Evolutionary conservation across 2,888 invertebrate genomes (phyloP), one percentile per base, ranked within the genome.

Genomic region (Pammene aurita): DNA sequence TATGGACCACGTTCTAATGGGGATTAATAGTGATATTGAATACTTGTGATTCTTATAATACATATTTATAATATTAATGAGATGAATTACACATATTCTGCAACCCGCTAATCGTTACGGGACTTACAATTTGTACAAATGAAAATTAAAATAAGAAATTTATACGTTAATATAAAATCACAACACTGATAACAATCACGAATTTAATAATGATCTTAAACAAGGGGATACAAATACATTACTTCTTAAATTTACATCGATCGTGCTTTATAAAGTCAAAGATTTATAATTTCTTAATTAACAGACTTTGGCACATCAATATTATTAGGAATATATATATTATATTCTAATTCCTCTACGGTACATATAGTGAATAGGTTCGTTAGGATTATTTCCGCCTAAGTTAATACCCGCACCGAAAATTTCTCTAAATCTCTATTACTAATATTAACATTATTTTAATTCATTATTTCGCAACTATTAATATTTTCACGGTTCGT

Each of bases 1-100:
- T 85, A 88, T 93, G 93, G 93, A 92, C 93, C 93, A 88, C 92
- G 81, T 86, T 88, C 91, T 91, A 92, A 88, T 78, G 82, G 88
- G 82, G 77, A 81, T 80, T 75, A 77, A 74, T 73, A 74, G 67
- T 75, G 68, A 74, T 72, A 71, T 73, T 70, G 72, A 58, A 70
- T 64, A 46, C 72, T 71, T 50, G 67, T 70, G 56, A 67, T 73
- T 72, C 34, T 68, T 72, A 72, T 72, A 74, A 72, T 74, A 64
- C 72, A 72, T 75, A 74, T 72, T 75, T 72, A 72, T 71, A 73
- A 73, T 74, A 73, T 75, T 26, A 74, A 77, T 71, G 60, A 76
- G 73, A 75, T 73, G 74, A 71, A 72, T 70, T 66, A 61, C 55
- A 44, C 44, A 71, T 71, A 70, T 69, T 74, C 76, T 79, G 78